Evolutionary conservation across 2,113 vertebrate species (phyloP), one percentile per base, ranked within the genome.

Genomic region (Eurystomus gularis): DNA sequence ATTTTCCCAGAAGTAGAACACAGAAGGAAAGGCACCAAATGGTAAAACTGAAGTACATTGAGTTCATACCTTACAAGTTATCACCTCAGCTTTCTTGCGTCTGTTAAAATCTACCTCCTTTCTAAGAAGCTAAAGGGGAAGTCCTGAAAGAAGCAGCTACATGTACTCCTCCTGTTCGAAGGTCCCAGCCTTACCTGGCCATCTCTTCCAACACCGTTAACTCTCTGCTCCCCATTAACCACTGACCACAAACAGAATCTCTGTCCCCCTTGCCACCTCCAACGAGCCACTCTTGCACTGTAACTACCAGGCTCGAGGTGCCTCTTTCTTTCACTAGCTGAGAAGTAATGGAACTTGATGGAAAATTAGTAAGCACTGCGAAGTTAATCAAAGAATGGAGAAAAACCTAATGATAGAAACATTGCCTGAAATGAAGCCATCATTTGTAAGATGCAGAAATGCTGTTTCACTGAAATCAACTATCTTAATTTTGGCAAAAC

Each of bases 241-340:
- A 66, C 39, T 0, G 1, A 9, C 24, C 17, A n/a, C 1, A 2
- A 13, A 44, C 18, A 31, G 33, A 71, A 51, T 7, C 33, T 70
- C 48, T 58, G 37, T 13, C 11, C 20, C 25, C 19, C 20, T 24
- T 65, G 16, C 12, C 44, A 60, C 16, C 37, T 54, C n/a, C 39
- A 40, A 11, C 7, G 31, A n/a, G n/a, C 17, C 7, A 10, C 15
- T 37, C 62, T 29, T 40, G 19, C 28, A 17, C 51, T 39, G 3
- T 33, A 39, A 39, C 33, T 12, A 5, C 39, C 66, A 40, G 29
- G 28, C 7, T 46, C 4, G 0, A 42, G 9, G 17, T 5, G 8
- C 42, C 26, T 44, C 26, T 9, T 8, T 4, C 25, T 62, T n/a
- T 20, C 61, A 39, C 16, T 42, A 42, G 42, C 55, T 8, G 10